A percentile compares a stretch with the other conserved stretches of the same genome.
phyloP scores from a whole-genome alignment of 37 sponge, comb jelly and placozoan species.

The Theonella swinhoei region DNA sequence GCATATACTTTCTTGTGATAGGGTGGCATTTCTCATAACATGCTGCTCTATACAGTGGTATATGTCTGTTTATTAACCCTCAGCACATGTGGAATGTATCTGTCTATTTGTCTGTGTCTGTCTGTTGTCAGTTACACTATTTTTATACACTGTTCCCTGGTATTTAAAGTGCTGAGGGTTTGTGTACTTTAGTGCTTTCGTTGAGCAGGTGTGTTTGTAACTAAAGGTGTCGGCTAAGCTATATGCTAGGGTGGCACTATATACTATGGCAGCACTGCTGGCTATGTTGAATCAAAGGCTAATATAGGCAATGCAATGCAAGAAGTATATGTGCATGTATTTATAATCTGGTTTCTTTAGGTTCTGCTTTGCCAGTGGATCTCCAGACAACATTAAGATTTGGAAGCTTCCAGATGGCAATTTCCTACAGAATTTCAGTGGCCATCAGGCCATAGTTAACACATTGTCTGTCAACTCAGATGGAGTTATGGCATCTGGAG shows the following conservation, averaged over 20 bases:
- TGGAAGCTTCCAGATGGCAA: slow-evolving; percentile 99
- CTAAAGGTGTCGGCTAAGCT: no score
- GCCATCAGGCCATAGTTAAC: slow-evolving; percentile 96
- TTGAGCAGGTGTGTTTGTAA: no score
- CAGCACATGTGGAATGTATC: neutral
- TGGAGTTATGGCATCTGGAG: slow-evolving; percentile 93
- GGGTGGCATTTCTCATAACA: neutral
- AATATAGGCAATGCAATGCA: no score
- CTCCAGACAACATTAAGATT: slow-evolving; percentile 97
- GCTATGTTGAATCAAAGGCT: no score
- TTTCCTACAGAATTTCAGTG: slow-evolving; percentile 96
- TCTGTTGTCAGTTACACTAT: neutral
- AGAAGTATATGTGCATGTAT: no score
- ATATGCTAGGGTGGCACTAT: no score
- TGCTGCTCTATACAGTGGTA: neutral
- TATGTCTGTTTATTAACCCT: neutral
- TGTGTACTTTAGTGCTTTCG: no score
- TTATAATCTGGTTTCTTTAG: slow-evolving; percentile 36
- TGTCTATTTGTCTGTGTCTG: slow-evolving; percentile 23
- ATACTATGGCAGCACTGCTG: no score
- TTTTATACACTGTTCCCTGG: no score
- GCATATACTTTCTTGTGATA: no score
- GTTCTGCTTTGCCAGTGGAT: slow-evolving; percentile 91
- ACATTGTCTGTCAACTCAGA: slow-evolving; percentile 89
- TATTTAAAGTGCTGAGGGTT: no score